A percentile compares a stretch with the other conserved stretches of the same genome.
phyloP scores from a whole-genome alignment of 1,140 invertebrate species.

The Caenorhabditis latens region DNA sequence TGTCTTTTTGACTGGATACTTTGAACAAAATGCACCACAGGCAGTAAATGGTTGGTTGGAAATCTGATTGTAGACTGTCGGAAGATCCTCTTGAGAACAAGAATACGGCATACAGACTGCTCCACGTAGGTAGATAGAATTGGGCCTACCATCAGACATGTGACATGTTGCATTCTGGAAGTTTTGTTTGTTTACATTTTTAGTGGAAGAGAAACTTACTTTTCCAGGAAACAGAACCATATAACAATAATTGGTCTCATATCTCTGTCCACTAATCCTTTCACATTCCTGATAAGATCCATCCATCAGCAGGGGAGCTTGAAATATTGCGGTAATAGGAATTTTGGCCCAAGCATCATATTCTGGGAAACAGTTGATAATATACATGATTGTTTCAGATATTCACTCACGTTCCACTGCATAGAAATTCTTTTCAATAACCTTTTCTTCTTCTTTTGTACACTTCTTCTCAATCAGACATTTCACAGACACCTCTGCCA shows the following conservation, averaged over 20 bases:
- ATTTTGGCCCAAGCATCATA: conserved; percentile 41
- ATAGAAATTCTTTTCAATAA: conserved; percentile 16
- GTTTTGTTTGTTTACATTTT: too few relatives aligned
- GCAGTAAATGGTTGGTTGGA: conserved; percentile 25
- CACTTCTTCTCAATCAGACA: not conserved
- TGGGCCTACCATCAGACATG: not conserved
- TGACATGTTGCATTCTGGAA: conserved; percentile 14
- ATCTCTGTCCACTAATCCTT: not conserved
- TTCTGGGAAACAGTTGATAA: not conserved
- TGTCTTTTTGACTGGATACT: conserved; percentile 25
- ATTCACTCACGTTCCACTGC: conserved; percentile 15
- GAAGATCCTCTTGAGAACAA: conserved; percentile 2
- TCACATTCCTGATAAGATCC: conserved; percentile 37
- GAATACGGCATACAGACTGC: conserved; percentile 32
- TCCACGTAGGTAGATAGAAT: conserved; percentile 2
- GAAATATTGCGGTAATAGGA: conserved; percentile 2
- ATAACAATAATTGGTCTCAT: conserved; percentile 30
- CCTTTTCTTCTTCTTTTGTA: not conserved
- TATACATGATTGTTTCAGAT: not conserved
- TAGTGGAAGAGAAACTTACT: not conserved
- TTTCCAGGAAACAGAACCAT: conserved; percentile 11
- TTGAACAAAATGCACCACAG: conserved; percentile 2
- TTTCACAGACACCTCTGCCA: conserved; percentile 1
- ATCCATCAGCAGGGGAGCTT: not conserved
- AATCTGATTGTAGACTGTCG: conserved; percentile 32